These are phyloP conservation scores for Oophaga sylvatica DNA, from an alignment of 2,797 vertebrate species.

Conservation along the genomic window DNA sequence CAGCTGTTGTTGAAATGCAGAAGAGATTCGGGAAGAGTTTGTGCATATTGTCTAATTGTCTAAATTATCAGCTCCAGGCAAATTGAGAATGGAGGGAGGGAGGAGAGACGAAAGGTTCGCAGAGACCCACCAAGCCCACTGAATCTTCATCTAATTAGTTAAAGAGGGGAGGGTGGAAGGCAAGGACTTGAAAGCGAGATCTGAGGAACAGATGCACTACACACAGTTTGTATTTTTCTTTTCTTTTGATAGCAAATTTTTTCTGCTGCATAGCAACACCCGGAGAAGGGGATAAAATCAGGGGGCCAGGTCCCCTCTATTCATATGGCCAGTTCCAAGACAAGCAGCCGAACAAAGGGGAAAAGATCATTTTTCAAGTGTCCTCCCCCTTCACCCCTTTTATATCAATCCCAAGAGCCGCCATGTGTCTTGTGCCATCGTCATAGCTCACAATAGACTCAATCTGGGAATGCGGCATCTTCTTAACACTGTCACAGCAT, in stretches of 20 bases:
- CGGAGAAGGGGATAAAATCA: slow-evolving; percentile 49
- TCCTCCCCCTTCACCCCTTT: slow-evolving; percentile 67
- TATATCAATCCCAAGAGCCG: slow-evolving; percentile 57
- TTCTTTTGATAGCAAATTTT: slow-evolving; percentile 53
- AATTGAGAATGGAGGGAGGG: slow-evolving; percentile 39
- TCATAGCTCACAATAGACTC: slow-evolving; percentile 37
- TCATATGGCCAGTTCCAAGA: slow-evolving; percentile 58
- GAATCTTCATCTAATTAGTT: slow-evolving; percentile 55
- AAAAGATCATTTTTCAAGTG: slow-evolving; percentile 68
- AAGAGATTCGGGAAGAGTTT: slow-evolving; percentile 8
- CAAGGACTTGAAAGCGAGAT: slow-evolving; percentile 40
- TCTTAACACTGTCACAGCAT: slow-evolving; percentile 1
- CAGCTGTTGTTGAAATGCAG: slow-evolving; percentile 48
- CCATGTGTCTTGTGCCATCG: slow-evolving; percentile 46
- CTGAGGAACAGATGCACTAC: slow-evolving; percentile 67
- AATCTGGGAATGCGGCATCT: slow-evolving; percentile 41
- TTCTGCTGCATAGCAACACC: slow-evolving; percentile 68
- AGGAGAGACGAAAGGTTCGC: not conserved
- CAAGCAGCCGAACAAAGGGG: slow-evolving; percentile 65
- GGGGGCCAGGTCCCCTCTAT: slow-evolving; percentile 65
- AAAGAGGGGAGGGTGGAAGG: slow-evolving; percentile 24
- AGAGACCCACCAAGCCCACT: slow-evolving; percentile 10
- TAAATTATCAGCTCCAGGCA: slow-evolving; percentile 55
- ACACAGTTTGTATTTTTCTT: slow-evolving; percentile 61
- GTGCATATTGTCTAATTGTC: slow-evolving; percentile 55